phyloP scores from a whole-genome alignment of 2,113 vertebrate genomes.

The Rhinichthys klamathensis region DNA sequence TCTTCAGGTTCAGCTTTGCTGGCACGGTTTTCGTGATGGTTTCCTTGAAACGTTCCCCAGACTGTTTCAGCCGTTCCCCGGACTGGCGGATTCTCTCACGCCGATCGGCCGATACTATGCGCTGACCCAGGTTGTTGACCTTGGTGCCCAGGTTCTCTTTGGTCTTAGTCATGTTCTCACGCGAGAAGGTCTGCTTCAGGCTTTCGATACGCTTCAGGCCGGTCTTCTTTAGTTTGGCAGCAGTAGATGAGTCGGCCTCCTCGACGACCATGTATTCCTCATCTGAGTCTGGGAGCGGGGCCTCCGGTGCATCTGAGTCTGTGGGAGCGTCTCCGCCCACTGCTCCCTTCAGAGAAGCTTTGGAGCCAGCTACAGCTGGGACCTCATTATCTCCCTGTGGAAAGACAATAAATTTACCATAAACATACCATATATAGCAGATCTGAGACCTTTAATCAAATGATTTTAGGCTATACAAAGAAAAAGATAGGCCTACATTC shows the following conservation, averaged over 20 bases:
- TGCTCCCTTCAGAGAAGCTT: conserved; percentile 63
- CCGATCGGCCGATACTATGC: conserved; percentile 91
- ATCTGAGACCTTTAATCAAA: background rate
- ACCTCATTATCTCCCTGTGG: conserved; percentile 87
- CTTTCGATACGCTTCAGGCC: conserved; percentile 93
- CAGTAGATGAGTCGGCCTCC: conserved; percentile 77
- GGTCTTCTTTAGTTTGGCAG: conserved; percentile 84
- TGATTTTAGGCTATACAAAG: background rate
- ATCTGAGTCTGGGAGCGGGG: conserved; percentile 86
- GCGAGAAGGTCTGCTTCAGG: conserved; percentile 94
- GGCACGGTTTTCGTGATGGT: conserved; percentile 86
- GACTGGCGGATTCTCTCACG: conserved; percentile 93
- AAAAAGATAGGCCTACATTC: background rate
- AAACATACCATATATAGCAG: background rate
- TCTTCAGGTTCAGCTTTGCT: conserved; percentile 85
- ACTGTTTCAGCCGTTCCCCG: conserved; percentile 86
- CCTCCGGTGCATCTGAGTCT: conserved; percentile 78
- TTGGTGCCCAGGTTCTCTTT: conserved; percentile 90
- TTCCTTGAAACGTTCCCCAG: conserved; percentile 87
- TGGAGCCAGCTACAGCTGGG: conserved; percentile 78
- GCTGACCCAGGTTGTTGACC: conserved; percentile 88
- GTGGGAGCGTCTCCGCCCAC: conserved; percentile 63
- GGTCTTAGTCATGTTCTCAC: conserved; percentile 92
- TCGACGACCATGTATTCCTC: conserved; percentile 95
- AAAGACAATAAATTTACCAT: conserved; percentile 42